Evolutionary conservation across 2,113 vertebrate genomes (phyloP).

Genomic region (Apteryx owenii): DNA sequence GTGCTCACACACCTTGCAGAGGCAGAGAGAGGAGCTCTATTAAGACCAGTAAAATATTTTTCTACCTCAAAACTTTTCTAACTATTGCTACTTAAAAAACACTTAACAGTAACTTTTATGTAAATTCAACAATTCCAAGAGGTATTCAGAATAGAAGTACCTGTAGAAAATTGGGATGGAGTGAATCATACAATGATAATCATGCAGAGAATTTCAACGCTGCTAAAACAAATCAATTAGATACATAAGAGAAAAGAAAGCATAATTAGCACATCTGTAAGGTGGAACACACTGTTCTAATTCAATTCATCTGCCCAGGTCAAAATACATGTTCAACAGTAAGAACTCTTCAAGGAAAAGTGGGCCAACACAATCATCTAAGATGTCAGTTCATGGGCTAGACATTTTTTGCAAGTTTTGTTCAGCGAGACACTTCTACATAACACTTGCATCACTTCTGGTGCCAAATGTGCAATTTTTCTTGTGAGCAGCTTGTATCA

Average conservation of each 20-base stretch:
- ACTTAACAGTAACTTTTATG: background rate
- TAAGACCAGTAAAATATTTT: background rate
- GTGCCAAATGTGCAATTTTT: background rate
- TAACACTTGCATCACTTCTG: background rate
- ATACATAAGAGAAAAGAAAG: background rate
- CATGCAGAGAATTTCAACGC: background rate
- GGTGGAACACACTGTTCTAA: background rate
- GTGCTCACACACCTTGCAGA: background rate
- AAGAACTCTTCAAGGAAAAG: background rate
- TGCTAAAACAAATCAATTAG: background rate
- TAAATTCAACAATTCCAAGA: background rate
- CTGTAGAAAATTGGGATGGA: background rate
- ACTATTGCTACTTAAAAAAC: background rate
- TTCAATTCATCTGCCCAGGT: background rate
- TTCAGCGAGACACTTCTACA: background rate
- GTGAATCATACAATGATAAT: background rate
- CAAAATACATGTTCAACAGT: fast-evolving
- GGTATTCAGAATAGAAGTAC: background rate
- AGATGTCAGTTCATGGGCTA: background rate
- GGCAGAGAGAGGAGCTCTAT: background rate
- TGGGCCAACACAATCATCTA: background rate
- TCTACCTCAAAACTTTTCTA: background rate
- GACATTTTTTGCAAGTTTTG: background rate
- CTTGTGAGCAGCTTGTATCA: background rate
- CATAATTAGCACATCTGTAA: background rate